A percentile compares a stretch with the other conserved stretches of the same genome.
phyloP scores from a whole-genome alignment of 2,797 vertebrate species.

The Carapus acus region DNA sequence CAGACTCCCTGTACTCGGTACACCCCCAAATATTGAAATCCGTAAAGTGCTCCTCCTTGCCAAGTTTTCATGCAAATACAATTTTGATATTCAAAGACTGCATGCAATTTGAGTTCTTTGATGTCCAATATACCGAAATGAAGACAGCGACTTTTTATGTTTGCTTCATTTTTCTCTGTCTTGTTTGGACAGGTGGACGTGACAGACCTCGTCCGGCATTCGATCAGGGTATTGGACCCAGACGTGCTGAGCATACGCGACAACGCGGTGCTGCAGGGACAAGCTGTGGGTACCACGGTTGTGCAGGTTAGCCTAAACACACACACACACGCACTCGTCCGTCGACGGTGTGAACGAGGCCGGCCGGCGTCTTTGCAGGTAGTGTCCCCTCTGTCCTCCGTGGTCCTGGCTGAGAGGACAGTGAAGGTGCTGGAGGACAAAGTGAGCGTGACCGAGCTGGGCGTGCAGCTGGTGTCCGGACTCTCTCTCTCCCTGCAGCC shows the following conservation, averaged over 20 bases:
- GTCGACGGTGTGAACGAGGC: conserved; percentile 4
- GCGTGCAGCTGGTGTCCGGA: conserved; percentile 84
- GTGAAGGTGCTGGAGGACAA: conserved; percentile 86
- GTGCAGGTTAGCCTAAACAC: conserved; percentile 84
- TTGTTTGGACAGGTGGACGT: conserved; percentile 92
- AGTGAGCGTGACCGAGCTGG: conserved; percentile 85
- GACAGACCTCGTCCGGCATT: conserved; percentile 78
- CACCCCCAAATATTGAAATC: too few relatives aligned
- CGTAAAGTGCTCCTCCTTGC: too few relatives aligned
- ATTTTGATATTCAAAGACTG: too few relatives aligned
- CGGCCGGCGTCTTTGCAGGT: conserved; percentile 67
- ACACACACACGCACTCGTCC: background rate
- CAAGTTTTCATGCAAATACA: too few relatives aligned
- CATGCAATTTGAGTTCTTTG: too few relatives aligned
- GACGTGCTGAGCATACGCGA: conserved; percentile 77
- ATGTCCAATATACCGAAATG: too few relatives aligned
- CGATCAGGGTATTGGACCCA: conserved; percentile 81
- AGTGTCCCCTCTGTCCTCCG: conserved; percentile 80
- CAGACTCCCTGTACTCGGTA: too few relatives aligned
- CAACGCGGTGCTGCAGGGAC: conserved; percentile 78
- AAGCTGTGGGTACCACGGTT: conserved; percentile 82
- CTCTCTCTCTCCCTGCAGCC: conserved; percentile 84
- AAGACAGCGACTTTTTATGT: too few relatives aligned
- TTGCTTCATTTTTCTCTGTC: too few relatives aligned
- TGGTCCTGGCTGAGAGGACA: conserved; percentile 81